Evolutionary conservation across 2,113 vertebrate species (phyloP).

Genomic region (Proteles cristata): DNA sequence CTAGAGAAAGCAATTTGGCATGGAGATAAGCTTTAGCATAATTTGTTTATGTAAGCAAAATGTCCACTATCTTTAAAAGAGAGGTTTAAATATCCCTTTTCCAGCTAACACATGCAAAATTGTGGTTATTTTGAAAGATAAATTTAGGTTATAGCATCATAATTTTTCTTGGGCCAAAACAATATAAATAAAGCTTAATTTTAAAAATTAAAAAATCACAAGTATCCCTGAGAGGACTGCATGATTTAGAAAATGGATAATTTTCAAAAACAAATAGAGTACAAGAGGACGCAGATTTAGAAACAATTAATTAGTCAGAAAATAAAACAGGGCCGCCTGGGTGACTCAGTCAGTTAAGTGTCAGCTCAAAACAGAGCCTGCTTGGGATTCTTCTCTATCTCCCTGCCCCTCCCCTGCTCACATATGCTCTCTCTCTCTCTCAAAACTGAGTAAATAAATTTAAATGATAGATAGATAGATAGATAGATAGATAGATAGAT

Average conservation of each 20-base stretch:
- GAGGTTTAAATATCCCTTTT: conserved; percentile 50
- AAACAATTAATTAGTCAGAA: conserved; percentile 26
- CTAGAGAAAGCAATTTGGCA: conserved; percentile 28
- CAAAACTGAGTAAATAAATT: too few species aligned
- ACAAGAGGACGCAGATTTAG: background rate
- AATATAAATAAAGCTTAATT: conserved; percentile 59
- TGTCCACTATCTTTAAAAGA: conserved; percentile 46
- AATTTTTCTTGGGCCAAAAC: conserved; percentile 44
- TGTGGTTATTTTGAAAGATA: conserved; percentile 58
- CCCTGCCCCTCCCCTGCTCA: too few species aligned
- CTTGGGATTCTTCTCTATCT: too few species aligned
- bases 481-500: too few species aligned
- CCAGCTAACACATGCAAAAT: conserved; percentile 46
- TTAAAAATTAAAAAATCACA: conserved; percentile 25
- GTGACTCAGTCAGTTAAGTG: too few species aligned
- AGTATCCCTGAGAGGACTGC: background rate
- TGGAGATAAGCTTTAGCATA: conserved; percentile 13
- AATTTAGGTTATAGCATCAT: conserved; percentile 23
- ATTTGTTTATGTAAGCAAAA: conserved; percentile 64
- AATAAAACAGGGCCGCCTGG: background rate
- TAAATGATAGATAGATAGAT: too few species aligned
- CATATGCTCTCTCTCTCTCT: too few species aligned
- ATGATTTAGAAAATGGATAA: conserved; percentile 40
- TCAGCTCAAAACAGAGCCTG: too few species aligned
- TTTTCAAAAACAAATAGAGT: conserved; percentile 46